phyloP scores from a whole-genome alignment of 2,113 vertebrate species.

The Oncorhynchus gorbuscha region DNA sequence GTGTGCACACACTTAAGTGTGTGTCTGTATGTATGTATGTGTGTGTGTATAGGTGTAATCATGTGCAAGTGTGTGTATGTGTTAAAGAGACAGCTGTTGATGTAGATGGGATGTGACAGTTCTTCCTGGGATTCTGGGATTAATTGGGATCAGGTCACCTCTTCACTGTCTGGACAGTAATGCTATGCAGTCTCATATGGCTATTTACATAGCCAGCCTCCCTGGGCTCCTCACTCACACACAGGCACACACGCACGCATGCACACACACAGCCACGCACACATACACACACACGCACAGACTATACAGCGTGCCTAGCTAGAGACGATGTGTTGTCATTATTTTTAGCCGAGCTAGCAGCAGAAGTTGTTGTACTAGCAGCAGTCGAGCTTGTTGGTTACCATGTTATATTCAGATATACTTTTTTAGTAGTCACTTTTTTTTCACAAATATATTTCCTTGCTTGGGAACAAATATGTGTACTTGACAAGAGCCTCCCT shows the following conservation, averaged over 20 bases:
- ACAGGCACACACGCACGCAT: conserved; percentile 17
- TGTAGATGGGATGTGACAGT: conserved; percentile 88
- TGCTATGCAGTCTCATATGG: conserved; percentile 81
- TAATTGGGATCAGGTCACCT: conserved; percentile 95
- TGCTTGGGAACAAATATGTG: conserved; percentile 75
- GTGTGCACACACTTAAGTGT: no score
- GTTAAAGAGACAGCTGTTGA: conserved; percentile 61
- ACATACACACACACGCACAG: conserved; percentile 17
- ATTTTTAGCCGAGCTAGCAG: conserved; percentile 68
- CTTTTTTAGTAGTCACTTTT: conserved; percentile 63
- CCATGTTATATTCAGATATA: conserved; percentile 74
- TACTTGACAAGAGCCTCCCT: conserved; percentile 76
- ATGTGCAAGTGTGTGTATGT: not conserved
- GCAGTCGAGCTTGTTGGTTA: conserved; percentile 71
- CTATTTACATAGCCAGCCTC: conserved; percentile 77
- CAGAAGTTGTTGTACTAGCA: conserved; percentile 71
- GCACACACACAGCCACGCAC: not conserved
- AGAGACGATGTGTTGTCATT: conserved; percentile 62
- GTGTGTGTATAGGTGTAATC: not conserved
- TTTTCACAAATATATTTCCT: conserved; percentile 69
- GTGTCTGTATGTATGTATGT: no score
- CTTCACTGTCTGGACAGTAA: conserved; percentile 79
- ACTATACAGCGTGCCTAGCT: conserved; percentile 48
- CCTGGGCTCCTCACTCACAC: conserved; percentile 45
- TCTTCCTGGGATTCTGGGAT: conserved; percentile 88